A percentile compares a stretch with the other conserved stretches of the same genome.
Conservation (phyloP, 2,113 vertebrate species). For the Chloropsis hardwickii region DNA sequence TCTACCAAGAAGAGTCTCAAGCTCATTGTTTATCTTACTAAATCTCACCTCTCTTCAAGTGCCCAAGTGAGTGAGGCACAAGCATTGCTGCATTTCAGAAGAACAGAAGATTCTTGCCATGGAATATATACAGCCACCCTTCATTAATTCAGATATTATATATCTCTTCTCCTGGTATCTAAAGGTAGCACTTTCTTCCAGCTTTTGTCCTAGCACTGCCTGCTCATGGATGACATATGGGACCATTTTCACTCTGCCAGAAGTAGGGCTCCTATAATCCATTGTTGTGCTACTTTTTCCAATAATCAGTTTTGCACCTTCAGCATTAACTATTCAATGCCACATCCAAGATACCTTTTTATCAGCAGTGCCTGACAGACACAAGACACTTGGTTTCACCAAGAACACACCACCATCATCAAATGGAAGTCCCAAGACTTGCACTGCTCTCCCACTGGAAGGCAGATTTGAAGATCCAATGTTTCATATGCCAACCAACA, state of each 20-base stretch:
- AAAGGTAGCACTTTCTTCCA: not conserved
- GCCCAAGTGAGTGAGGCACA: not conserved
- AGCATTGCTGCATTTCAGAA: not conserved
- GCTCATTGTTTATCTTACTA: not conserved
- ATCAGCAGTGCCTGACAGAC: not conserved
- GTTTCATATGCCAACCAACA: not conserved
- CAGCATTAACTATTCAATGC: not conserved
- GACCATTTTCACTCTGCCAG: not conserved
- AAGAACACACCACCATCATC: not conserved
- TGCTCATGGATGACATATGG: not conserved
- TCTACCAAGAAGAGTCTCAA: not conserved
- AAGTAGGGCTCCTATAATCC: not conserved
- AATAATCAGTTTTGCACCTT: not conserved
- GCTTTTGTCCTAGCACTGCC: not conserved
- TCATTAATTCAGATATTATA: not conserved
- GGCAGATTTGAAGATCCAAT: not conserved
- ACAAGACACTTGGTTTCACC: not conserved
- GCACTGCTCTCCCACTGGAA: not conserved
- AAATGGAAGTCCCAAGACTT: not conserved
- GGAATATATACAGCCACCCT: not conserved
- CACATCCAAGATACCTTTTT: not conserved
- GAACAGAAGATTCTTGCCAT: not conserved
- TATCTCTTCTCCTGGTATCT: not conserved
- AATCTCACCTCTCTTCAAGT: not conserved
- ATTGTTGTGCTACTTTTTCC: not conserved